Evolutionary conservation across 2,888 invertebrate species (phyloP).

Genomic region (Timema cristinae): DNA sequence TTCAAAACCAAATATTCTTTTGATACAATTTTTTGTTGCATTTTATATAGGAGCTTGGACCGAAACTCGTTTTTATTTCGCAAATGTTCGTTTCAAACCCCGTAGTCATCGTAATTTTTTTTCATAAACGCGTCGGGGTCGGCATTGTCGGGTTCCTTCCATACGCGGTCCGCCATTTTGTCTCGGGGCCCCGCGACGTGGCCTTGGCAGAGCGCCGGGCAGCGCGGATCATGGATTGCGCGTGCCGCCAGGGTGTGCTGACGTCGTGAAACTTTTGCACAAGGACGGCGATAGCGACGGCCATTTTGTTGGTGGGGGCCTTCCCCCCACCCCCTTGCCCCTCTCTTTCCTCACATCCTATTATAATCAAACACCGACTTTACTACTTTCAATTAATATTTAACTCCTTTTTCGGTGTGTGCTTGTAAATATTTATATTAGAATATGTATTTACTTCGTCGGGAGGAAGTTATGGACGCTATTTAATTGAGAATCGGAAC

Average conservation of each 20-base stretch:
- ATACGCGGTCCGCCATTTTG: constrained; percentile 9
- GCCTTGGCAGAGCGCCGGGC: constrained; percentile 13
- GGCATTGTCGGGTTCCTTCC: not conserved
- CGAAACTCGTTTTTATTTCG: too few relatives aligned
- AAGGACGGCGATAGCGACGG: not conserved
- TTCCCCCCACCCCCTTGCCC: not conserved
- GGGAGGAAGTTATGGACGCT: too few relatives aligned
- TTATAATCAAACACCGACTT: not conserved
- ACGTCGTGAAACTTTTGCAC: constrained; percentile 15
- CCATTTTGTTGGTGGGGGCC: not conserved
- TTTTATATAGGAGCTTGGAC: too few relatives aligned
- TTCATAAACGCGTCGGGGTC: not conserved
- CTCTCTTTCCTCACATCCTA: constrained; percentile 10
- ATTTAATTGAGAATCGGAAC: too few relatives aligned
- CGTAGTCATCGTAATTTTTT: too few relatives aligned
- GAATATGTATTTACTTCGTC: too few relatives aligned
- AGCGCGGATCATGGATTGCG: not conserved
- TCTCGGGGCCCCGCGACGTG: not conserved
- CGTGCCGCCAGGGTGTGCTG: not conserved
- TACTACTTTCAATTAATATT: constrained; percentile 15
- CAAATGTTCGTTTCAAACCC: too few relatives aligned
- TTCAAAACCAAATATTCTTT: too few relatives aligned
- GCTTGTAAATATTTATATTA: constrained; percentile 4
- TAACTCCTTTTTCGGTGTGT: not conserved
- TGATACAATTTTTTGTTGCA: too few relatives aligned